Evolutionary conservation across 2,797 vertebrate species (phyloP).

Genomic region (Fringilla coelebs): DNA sequence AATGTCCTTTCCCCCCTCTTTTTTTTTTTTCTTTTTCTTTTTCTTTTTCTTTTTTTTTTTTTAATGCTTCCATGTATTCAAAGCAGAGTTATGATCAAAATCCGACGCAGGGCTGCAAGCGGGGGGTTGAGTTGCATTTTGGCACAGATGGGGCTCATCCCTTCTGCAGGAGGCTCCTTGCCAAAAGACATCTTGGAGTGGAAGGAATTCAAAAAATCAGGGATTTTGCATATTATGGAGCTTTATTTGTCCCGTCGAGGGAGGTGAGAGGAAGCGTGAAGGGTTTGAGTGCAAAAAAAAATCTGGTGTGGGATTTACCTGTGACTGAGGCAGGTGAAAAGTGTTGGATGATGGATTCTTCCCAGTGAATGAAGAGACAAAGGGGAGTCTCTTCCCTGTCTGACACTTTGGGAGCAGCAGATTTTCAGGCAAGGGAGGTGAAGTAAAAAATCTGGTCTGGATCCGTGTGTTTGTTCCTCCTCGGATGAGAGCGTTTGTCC

Average conservation of each 20-base stretch:
- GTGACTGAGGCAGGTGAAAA: constrained; percentile 45
- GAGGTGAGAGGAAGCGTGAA: constrained; percentile 11
- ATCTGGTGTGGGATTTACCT: constrained; percentile 55
- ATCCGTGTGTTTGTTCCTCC: neutral
- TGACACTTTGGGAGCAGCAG: constrained; percentile 42
- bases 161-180: constrained; percentile 49
- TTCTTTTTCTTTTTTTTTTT: neutral
- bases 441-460: constrained; percentile 67
- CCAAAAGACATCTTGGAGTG: constrained; percentile 50
- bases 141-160: constrained; percentile 52
- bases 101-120: constrained; percentile 32
- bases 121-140: constrained; percentile 39
- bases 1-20: neutral
- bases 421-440: constrained; percentile 50
- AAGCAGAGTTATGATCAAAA: constrained; percentile 57
- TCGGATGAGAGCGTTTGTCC: neutral
- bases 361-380: constrained; percentile 50
- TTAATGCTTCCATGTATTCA: neutral
- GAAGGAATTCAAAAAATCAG: constrained; percentile 38
- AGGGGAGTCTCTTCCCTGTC: constrained; percentile 60
- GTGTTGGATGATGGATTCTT: constrained; percentile 57
- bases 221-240: neutral
- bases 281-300: neutral
- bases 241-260: constrained; percentile 34
- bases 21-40: neutral